Evolutionary conservation across 2,888 invertebrate species (phyloP).

Genomic region (Exocentrus adspersus): DNA sequence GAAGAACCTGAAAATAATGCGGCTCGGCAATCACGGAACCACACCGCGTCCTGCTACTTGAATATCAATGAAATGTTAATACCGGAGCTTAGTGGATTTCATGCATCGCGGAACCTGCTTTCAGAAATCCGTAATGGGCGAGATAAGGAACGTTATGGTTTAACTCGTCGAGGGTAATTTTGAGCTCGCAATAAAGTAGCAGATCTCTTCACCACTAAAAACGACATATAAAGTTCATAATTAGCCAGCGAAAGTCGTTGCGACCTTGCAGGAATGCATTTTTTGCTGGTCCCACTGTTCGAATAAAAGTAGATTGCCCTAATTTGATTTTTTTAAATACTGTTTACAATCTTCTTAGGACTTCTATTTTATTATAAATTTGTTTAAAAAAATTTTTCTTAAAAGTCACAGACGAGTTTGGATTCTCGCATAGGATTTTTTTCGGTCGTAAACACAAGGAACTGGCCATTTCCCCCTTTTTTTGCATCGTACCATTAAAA

Average conservation of each 20-base stretch:
- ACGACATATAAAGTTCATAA: no score
- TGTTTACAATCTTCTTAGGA: no score
- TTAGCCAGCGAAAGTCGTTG: no score
- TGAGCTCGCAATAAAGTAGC: neutral
- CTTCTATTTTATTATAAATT: no score
- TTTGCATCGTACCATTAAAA: constrained; percentile 5
- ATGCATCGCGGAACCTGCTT: constrained; percentile 8
- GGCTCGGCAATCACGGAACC: constrained; percentile 39
- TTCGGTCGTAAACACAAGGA: neutral
- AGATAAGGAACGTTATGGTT: neutral
- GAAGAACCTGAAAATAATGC: constrained; percentile 40
- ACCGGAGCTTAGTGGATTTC: neutral
- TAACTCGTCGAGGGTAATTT: neutral
- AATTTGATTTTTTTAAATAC: no score
- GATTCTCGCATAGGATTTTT: neutral
- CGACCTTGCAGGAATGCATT: no score
- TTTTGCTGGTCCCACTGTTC: no score
- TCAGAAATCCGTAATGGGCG: constrained; percentile 1
- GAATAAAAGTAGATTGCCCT: no score
- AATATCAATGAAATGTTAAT: constrained; percentile 41
- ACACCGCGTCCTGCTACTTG: constrained; percentile 36
- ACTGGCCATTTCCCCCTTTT: constrained; percentile 10
- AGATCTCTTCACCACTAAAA: no score
- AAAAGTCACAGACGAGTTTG: neutral
- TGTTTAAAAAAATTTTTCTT: neutral